A percentile compares a stretch with the other conserved stretches of the same genome.
phyloP scores from a whole-genome alignment of 2,113 vertebrate species.

The Calonectris borealis region DNA sequence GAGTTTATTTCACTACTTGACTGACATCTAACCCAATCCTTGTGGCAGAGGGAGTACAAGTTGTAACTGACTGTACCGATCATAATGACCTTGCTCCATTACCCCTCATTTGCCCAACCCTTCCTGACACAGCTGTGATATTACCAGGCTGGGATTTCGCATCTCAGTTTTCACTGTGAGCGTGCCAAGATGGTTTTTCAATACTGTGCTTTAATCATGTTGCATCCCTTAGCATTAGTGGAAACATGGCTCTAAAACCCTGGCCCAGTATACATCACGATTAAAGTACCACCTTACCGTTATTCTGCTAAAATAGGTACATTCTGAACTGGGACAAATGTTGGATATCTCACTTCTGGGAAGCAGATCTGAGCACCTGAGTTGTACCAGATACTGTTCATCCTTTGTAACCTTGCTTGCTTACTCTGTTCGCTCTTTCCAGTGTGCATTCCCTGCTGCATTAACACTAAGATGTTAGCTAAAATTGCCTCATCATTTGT shows the following conservation, averaged over 20 bases:
- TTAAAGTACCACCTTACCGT: background rate
- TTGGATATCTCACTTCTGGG: background rate
- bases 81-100: background rate
- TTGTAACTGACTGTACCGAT: background rate
- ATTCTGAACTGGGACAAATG: background rate
- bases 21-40: background rate
- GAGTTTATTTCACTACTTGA: background rate
- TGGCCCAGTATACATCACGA: background rate
- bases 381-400: background rate
- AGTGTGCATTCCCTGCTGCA: background rate
- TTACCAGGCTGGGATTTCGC: background rate
- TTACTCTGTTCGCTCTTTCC: conserved; percentile 10
- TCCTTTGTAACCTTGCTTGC: background rate
- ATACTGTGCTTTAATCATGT: background rate
- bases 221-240: background rate
- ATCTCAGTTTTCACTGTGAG: background rate
- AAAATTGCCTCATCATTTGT: conserved; percentile 33
- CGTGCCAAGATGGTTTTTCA: background rate
- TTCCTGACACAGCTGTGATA: conserved; percentile 26
- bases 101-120: background rate
- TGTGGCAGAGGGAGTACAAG: background rate
- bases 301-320: background rate
- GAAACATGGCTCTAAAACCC: background rate
- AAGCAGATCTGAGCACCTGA: background rate
- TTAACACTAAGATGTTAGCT: background rate